Conservation (phyloP, 2,888 invertebrate species). For the Theodoxus fluviatilis region DNA sequence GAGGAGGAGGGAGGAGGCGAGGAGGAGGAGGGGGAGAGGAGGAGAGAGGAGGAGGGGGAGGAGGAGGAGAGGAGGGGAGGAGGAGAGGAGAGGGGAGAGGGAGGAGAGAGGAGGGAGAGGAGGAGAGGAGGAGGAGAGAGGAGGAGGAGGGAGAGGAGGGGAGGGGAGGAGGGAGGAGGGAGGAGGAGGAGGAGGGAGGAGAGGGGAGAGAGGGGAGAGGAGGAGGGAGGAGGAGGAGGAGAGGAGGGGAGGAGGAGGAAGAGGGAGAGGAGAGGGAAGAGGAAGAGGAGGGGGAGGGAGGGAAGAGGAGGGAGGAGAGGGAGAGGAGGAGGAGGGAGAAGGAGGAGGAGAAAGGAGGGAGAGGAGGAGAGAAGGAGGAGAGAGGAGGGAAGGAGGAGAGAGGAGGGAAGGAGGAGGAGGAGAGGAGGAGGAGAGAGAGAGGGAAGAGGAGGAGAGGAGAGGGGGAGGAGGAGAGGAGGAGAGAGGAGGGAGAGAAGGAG, state of each 20-base stretch:
- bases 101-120: constrained; percentile 7
- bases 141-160: neutral
- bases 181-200: neutral
- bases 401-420: too few species aligned
- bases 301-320: neutral
- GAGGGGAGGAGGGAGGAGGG: neutral
- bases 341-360: neutral
- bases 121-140: constrained; percentile 9
- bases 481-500: too few species aligned
- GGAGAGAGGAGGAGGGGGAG: neutral
- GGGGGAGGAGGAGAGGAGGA: too few species aligned
- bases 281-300: neutral
- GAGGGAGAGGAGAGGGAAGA: neutral
- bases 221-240: neutral
- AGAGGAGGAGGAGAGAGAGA: too few species aligned
- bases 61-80: neutral
- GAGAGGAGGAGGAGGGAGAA: neutral
- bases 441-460: too few species aligned
- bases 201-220: neutral
- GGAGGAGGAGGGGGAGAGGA: neutral
- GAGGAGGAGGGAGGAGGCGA: constrained; percentile 10
- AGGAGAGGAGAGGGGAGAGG: neutral
- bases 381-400: too few species aligned
- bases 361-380: too few species aligned
- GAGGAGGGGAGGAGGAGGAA: neutral